A percentile compares a stretch with the other conserved stretches of the same genome.
These are phyloP conservation scores for Hipparchia sbordonii DNA, from an alignment of 2,888 invertebrate species.

Conservation along the genomic window DNA sequence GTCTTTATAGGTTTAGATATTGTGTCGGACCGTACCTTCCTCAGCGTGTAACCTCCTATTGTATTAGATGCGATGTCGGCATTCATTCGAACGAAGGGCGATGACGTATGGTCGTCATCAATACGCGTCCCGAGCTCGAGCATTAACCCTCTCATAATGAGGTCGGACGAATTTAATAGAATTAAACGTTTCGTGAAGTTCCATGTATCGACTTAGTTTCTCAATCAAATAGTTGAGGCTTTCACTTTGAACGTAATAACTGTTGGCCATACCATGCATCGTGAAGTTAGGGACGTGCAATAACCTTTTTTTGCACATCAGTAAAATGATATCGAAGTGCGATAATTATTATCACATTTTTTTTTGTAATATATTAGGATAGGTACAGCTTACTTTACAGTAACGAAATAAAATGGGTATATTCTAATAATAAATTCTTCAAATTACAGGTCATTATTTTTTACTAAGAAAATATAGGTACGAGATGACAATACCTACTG, in stretches of 20 bases:
- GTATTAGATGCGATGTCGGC: constrained; percentile 33
- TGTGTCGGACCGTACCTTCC: constrained; percentile 23
- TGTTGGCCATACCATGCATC: neutral
- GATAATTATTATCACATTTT: too few relatives aligned
- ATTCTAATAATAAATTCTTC: too few relatives aligned
- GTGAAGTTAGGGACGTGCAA: neutral
- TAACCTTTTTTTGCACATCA: too few relatives aligned
- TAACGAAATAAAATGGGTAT: too few relatives aligned
- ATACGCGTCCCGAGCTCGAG: constrained; percentile 65
- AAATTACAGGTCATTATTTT: too few relatives aligned
- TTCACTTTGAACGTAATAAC: neutral
- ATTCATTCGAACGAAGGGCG: constrained; percentile 48
- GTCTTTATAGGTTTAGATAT: neutral
- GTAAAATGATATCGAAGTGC: too few relatives aligned
- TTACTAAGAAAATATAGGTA: too few relatives aligned
- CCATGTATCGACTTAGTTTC: constrained; percentile 17
- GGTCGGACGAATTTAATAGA: constrained; percentile 72
- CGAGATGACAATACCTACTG: too few relatives aligned
- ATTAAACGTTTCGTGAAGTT: constrained; percentile 60
- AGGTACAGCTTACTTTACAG: too few relatives aligned
- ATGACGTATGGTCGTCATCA: constrained; percentile 74
- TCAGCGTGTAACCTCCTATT: constrained; percentile 28
- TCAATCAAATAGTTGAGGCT: constrained; percentile 17
- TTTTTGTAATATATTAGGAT: too few relatives aligned
- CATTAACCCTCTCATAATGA: constrained; percentile 74